Percentiles rank a stretch among this genome's conserved stretches.
These are phyloP conservation scores for Xanthia togata DNA, from an alignment of 2,888 invertebrate species.

Conservation along the genomic window DNA sequence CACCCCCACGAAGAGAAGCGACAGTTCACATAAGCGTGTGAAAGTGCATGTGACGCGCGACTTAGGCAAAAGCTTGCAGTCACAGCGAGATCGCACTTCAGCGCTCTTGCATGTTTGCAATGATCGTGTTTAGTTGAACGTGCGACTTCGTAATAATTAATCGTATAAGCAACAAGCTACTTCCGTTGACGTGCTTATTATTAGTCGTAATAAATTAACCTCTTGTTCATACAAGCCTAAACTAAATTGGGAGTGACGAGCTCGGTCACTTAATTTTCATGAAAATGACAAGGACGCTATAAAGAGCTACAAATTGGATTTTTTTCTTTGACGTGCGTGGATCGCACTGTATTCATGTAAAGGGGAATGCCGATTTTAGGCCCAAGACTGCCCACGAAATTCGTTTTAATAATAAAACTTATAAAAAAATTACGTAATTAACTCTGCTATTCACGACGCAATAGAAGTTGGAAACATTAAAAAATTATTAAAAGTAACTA, in stretches of 20 bases:
- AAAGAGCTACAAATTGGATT: background rate
- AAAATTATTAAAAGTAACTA: too few relatives aligned
- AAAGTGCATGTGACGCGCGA: slow-evolving; percentile 32
- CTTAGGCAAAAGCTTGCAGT: slow-evolving; percentile 51
- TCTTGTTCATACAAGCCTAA: background rate
- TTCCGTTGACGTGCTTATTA: background rate
- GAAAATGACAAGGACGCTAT: background rate
- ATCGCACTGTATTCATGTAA: background rate
- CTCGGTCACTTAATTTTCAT: background rate
- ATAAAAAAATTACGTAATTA: too few relatives aligned
- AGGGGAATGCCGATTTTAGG: too few relatives aligned
- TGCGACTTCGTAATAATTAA: slow-evolving; percentile 2
- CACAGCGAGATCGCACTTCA: slow-evolving; percentile 30
- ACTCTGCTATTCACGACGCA: too few relatives aligned
- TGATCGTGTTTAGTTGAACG: slow-evolving; percentile 25
- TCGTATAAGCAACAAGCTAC: slow-evolving; percentile 5
- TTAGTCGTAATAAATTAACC: background rate
- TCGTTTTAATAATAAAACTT: too few relatives aligned
- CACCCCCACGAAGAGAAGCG: background rate
- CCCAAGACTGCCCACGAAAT: too few relatives aligned
- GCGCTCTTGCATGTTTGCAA: slow-evolving; percentile 20
- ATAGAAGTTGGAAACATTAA: too few relatives aligned
- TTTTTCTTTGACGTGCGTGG: background rate
- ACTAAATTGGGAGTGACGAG: background rate
- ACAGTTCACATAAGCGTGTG: slow-evolving; percentile 27